These are phyloP conservation scores for Drosophila pandora DNA, from an alignment of 1,140 invertebrate genomes.

Conservation along the genomic window DNA sequence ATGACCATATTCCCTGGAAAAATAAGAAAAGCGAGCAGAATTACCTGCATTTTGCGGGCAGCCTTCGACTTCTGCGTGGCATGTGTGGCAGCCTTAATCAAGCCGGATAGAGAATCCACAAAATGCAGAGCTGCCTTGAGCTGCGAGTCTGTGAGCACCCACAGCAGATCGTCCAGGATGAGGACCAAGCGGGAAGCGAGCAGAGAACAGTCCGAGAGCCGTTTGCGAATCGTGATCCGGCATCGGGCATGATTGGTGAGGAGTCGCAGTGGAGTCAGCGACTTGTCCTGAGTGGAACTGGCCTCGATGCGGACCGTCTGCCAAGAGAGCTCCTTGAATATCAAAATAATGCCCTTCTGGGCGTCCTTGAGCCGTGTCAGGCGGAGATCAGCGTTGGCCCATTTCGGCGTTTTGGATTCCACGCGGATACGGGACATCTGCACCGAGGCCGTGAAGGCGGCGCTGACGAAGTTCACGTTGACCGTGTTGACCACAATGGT, in stretches of 20 bases:
- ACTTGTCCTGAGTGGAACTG: slow-evolving; percentile 91
- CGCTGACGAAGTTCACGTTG: slow-evolving; percentile 95
- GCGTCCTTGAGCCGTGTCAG: slow-evolving; percentile 96
- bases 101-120: slow-evolving; percentile 93
- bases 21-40: background rate
- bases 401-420: slow-evolving; percentile 96
- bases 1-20: no score
- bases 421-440: slow-evolving; percentile 96
- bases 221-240: slow-evolving; percentile 98
- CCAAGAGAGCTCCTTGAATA: slow-evolving; percentile 99
- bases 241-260: slow-evolving; percentile 98
- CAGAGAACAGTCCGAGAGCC: slow-evolving; percentile 92
- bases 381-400: slow-evolving; percentile 92
- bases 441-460: slow-evolving; percentile 96
- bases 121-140: slow-evolving; percentile 97
- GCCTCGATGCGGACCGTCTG: slow-evolving; percentile 98
- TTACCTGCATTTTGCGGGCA: slow-evolving; percentile 93
- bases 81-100: slow-evolving; percentile 93
- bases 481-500: slow-evolving; percentile 97
- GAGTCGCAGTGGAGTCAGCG: slow-evolving; percentile 94
- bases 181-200: slow-evolving; percentile 96
- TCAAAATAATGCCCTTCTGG: slow-evolving; percentile 93
- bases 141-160: slow-evolving; percentile 98
- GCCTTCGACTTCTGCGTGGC: slow-evolving; percentile 94
- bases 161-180: slow-evolving; percentile 98